Evolutionary conservation across 2,113 vertebrate genomes (phyloP).

Genomic region (Saimiri boliviensis): DNA sequence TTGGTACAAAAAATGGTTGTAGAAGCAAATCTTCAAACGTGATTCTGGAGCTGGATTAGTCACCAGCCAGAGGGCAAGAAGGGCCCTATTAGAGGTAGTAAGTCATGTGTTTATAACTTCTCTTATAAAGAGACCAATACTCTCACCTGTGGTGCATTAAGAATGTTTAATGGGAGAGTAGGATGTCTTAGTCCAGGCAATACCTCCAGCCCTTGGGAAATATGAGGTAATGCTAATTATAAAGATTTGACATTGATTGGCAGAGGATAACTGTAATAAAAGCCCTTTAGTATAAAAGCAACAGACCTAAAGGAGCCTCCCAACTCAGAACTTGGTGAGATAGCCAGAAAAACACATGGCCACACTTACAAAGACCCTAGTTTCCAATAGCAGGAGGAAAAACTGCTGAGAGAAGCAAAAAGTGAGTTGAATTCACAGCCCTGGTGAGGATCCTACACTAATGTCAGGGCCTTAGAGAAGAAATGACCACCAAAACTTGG

Average conservation of each 20-base stretch:
- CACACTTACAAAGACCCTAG: neutral
- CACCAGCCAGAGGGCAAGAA: neutral
- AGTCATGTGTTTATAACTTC: neutral
- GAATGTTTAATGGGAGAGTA: neutral
- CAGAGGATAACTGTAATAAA: neutral
- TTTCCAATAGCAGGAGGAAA: neutral
- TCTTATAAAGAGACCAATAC: neutral
- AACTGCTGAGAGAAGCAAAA: neutral
- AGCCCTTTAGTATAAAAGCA: neutral
- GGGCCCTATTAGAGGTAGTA: neutral
- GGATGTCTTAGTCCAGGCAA: neutral
- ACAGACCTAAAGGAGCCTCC: neutral
- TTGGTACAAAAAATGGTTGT: neutral
- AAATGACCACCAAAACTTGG: neutral
- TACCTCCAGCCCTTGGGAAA: neutral
- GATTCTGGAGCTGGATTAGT: neutral
- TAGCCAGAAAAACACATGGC: neutral
- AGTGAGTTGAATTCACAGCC: neutral
- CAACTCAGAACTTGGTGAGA: neutral
- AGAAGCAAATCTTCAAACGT: neutral
- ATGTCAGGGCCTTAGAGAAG: neutral
- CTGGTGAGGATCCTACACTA: neutral
- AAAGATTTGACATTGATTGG: neutral
- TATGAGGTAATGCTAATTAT: neutral
- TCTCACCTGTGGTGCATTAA: neutral